Conservation (phyloP, 2,113 vertebrate species). For the Oryzias melastigma region DNA sequence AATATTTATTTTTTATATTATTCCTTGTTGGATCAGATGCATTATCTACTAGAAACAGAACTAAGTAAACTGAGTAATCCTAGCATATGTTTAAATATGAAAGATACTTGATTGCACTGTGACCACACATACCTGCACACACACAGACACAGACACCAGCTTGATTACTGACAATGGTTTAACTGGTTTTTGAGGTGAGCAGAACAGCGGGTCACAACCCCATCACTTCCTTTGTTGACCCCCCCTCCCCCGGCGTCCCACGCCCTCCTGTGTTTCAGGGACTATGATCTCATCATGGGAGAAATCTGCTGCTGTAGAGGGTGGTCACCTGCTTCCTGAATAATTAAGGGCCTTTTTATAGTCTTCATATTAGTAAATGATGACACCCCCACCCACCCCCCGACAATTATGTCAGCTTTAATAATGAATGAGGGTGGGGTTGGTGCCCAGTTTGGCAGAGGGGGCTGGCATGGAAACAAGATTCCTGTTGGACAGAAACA, state of each 20-base stretch:
- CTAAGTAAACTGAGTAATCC: constrained; percentile 63
- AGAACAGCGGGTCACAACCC: constrained; percentile 33
- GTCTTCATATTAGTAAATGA: constrained; percentile 51
- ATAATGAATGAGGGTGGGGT: constrained; percentile 60
- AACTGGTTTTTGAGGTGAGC: constrained; percentile 11
- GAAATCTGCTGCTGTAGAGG: constrained; percentile 17
- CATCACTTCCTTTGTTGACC: constrained; percentile 21
- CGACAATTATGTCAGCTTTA: constrained; percentile 59
- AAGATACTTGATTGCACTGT: constrained; percentile 56
- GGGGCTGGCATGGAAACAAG: constrained; percentile 50
- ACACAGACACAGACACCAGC: constrained; percentile 10
- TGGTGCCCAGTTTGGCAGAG: constrained; percentile 14
- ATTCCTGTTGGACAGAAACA: constrained; percentile 22
- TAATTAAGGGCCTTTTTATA: constrained; percentile 61
- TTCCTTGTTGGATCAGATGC: no score
- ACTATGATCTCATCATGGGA: constrained; percentile 63
- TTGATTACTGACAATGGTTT: constrained; percentile 61
- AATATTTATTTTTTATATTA: no score
- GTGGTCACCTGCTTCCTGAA: constrained; percentile 51
- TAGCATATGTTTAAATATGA: constrained; percentile 58
- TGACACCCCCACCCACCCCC: constrained; percentile 9
- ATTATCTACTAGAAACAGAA: constrained; percentile 37
- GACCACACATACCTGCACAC: not conserved
- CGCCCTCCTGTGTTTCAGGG: constrained; percentile 31
- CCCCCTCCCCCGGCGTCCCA: constrained; percentile 16